Percentiles rank a stretch among this genome's conserved stretches.
Evolutionary conservation across 2,113 vertebrate species (phyloP).

Genomic region (Boulengeromyrus knoepffleri): DNA sequence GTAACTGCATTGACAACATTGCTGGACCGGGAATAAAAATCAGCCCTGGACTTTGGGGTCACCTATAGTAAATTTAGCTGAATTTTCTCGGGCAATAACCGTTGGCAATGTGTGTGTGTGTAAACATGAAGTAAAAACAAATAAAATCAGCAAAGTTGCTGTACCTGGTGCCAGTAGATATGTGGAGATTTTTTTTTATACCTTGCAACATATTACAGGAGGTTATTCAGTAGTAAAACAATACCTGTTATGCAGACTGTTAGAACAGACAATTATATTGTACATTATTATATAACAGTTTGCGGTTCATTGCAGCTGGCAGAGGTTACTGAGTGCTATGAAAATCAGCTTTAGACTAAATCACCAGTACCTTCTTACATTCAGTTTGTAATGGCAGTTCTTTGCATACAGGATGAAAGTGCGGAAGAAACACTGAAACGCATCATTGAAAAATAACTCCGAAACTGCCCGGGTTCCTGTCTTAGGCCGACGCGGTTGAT

Average conservation of each 20-base stretch:
- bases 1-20: not conserved
- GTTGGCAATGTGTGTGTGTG: not conserved
- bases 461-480: not conserved
- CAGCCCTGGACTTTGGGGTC: not conserved
- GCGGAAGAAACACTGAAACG: not conserved
- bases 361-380: not conserved
- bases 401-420: not conserved
- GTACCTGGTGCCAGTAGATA: not conserved
- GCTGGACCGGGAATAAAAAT: not conserved
- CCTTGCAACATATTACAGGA: not conserved
- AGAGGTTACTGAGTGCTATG: not conserved
- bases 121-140: not conserved
- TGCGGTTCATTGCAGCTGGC: not conserved
- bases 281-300: not conserved
- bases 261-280: not conserved
- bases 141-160: not conserved
- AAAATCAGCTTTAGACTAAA: not conserved
- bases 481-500: not conserved
- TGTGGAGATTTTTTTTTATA: not conserved
- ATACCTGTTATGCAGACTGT: not conserved
- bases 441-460: not conserved
- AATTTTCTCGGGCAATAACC: not conserved
- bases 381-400: not conserved
- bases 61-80: not conserved
- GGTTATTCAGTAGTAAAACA: not conserved